Base-by-base conservation (phyloP, 2,888 invertebrate genomes). In the Dioctria rufipes region DNA sequence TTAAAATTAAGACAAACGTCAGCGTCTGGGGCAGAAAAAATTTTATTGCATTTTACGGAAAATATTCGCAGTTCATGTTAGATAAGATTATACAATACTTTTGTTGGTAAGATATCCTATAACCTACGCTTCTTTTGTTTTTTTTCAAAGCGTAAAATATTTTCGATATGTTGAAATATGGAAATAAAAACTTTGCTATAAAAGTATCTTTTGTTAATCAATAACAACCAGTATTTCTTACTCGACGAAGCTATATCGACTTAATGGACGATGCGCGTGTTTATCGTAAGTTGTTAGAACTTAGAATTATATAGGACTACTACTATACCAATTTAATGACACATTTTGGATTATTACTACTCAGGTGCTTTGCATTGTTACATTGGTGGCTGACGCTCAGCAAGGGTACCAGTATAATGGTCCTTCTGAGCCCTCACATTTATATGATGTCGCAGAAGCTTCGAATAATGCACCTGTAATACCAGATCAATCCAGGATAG, bases 131-230 rank as follows among this genome's bases (percentile, higher is more conserved):
- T 25, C 25, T 25, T 25, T 25, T 25, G 0, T 25, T 25, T 25
- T 25, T 25, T 25, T 25, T 25, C 25, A 25, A 25, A 25, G 25
- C 25, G 25, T 25, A 25, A 25, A 25, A 25, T 25, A 25, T 25
- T 25, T 25, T 25, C 25, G 25, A 25, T 25, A 25, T 25, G 25
- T 25, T 25, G 25, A 25, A 25, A 25, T 25, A 25, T 25, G 25
- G 25, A 25, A 25, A 11, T 4, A 54, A 54, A 11, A 11, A 54
- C 4, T 54, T n/a, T 1, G 58, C 58, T 73, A 73, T 73, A 73
- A 73, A 73, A 73, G 73, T 73, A 73, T 42, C 58, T 42, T 37
- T 42, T 73, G 58, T 73, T 5, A 58, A 13, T 60, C 4, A 3
- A 3, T 73, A 39, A 42, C 13, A 60, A 58, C 58, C 42, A 73